Conservation (phyloP, 2,888 invertebrate species). For the Eucera pruinosa region DNA sequence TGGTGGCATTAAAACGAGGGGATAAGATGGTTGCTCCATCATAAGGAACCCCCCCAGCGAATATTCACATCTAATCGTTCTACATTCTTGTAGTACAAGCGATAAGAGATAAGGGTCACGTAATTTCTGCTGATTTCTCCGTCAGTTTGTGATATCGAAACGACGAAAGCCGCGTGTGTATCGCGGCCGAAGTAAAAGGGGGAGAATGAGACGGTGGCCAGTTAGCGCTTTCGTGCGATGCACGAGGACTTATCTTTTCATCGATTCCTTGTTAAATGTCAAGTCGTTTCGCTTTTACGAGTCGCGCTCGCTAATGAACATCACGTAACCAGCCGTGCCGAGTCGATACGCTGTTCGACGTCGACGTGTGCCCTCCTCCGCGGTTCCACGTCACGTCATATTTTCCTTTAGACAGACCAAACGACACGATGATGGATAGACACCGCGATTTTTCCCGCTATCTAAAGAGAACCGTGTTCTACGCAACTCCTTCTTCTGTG, state of each 20-base stretch:
- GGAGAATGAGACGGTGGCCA: constrained; percentile 47
- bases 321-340: constrained; percentile 57
- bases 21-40: not conserved
- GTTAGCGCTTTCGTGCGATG: constrained; percentile 67
- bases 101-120: constrained; percentile 47
- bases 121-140: constrained; percentile 49
- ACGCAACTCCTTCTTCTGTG: too few species aligned
- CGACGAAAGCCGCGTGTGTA: constrained; percentile 37
- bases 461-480: constrained; percentile 4
- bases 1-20: constrained; percentile 5
- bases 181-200: not conserved
- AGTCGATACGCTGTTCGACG: constrained; percentile 51
- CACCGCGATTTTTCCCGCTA: constrained; percentile 46
- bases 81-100: constrained; percentile 52
- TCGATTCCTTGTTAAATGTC: constrained; percentile 74
- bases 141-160: constrained; percentile 31
- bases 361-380: constrained; percentile 33
- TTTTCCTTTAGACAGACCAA: constrained; percentile 28
- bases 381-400: constrained; percentile 54
- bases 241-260: constrained; percentile 69
- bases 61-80: constrained; percentile 43
- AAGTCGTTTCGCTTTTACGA: constrained; percentile 72
- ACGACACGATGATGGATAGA: constrained; percentile 58
- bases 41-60: constrained; percentile 6
- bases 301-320: constrained; percentile 68